These are phyloP conservation scores for Drosophila sp. DNA, from an alignment of 1,140 invertebrate species.

Conservation along the genomic window DNA sequence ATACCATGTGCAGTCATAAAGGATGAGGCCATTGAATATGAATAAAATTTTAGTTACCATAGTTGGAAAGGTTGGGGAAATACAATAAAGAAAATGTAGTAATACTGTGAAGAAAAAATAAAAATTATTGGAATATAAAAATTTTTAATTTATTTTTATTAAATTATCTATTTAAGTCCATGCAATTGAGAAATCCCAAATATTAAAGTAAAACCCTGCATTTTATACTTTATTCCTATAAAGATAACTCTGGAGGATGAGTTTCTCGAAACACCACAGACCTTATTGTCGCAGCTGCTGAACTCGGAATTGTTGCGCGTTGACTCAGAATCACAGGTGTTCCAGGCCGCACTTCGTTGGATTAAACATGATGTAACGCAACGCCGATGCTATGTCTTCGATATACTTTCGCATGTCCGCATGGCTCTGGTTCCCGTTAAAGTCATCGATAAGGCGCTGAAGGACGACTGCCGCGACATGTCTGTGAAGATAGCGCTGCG, in stretches of 20 bases:
- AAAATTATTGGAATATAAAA: too few relatives aligned
- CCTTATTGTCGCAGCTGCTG: conserved; percentile 91
- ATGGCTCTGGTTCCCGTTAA: conserved; percentile 93
- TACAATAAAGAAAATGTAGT: too few relatives aligned
- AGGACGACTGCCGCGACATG: conserved; percentile 92
- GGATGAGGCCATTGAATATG: too few relatives aligned
- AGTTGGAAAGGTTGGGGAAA: too few relatives aligned
- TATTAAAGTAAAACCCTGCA: too few relatives aligned
- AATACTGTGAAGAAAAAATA: too few relatives aligned
- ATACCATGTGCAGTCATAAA: background rate
- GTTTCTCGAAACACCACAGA: conserved; percentile 93
- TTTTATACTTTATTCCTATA: background rate
- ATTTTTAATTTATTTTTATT: too few relatives aligned
- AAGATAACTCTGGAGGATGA: conserved; percentile 92
- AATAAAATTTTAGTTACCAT: too few relatives aligned
- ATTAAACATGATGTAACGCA: conserved; percentile 92
- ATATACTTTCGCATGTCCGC: conserved; percentile 93
- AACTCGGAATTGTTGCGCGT: conserved; percentile 95
- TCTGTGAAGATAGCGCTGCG: conserved; percentile 92
- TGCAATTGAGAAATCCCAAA: too few relatives aligned
- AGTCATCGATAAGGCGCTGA: conserved; percentile 92
- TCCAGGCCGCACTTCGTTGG: conserved; percentile 96
- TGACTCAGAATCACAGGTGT: conserved; percentile 96
- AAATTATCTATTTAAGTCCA: too few relatives aligned
- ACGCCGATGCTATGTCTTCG: conserved; percentile 93